phyloP scores from a whole-genome alignment of 2,888 invertebrate genomes.

The Amiota minor region DNA sequence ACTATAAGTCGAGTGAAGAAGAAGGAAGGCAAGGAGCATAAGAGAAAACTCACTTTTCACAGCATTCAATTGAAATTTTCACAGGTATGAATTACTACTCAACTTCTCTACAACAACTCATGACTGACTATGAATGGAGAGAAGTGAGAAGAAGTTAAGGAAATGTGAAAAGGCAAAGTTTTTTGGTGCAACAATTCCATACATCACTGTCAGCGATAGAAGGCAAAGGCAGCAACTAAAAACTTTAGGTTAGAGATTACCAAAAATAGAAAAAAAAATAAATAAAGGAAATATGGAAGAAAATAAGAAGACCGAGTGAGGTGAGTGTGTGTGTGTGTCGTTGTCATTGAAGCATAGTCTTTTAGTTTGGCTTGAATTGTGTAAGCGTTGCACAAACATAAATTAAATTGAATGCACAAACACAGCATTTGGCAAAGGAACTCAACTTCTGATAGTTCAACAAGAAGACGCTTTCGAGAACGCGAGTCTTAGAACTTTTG shows the following conservation, averaged over 20 bases:
- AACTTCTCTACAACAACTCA: no score
- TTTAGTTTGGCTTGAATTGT: no score
- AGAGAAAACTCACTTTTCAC: neutral
- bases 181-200: constrained; percentile 19
- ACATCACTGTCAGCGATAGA: constrained; percentile 25
- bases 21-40: neutral
- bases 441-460: neutral
- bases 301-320: neutral
- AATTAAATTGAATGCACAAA: constrained; percentile 28
- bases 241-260: no score
- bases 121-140: no score
- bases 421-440: constrained; percentile 7
- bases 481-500: constrained; percentile 16
- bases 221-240: neutral
- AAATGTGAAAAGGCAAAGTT: neutral
- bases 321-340: neutral
- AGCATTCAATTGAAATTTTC: neutral
- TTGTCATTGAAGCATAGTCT: no score
- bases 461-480: neutral
- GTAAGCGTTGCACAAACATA: constrained; percentile 4
- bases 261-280: neutral
- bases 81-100: constrained; percentile 5
- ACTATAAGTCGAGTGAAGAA: neutral
- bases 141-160: no score
- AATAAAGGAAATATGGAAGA: neutral